Evolutionary conservation across 2,797 vertebrate genomes (phyloP), one percentile per base, ranked within the genome.

Genomic region (Pseudotriccus pelzelni): DNA sequence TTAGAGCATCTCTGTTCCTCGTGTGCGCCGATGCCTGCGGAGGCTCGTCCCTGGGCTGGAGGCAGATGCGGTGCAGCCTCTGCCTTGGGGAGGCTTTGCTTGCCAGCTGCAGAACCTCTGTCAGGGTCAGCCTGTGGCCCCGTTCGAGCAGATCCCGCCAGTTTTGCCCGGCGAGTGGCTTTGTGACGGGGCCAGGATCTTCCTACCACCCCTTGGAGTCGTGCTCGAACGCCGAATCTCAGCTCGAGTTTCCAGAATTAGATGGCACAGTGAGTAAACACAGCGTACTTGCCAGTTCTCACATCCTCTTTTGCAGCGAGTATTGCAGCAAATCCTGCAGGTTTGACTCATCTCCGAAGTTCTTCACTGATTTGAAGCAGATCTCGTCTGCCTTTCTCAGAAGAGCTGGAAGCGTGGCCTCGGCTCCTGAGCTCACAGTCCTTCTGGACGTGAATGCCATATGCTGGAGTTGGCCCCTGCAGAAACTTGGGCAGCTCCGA

Each of bases 241-340:
- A 70, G 93, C 94, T 93, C 24, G 3, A 8, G 70, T 72, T 90
- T 95, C 89, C 90, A 84, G 83, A 95, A 90, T 93, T 96, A 93
- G 93, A 89, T 90, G 92, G 82, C 88, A 72, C 93, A 89, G 89
- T 93, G 94, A 95, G 94, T 94, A 93, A 93, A 93, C 87, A 93
- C 56, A 80, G 89, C 44, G 88, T 91, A 75, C 92, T 94, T 92
- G 94, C 91, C 94, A 95, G 93, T 95, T 95, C 96, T 96, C 96
- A 96, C 95, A 96, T 97, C 95, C 94, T 94, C 93, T 97, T 95
- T 94, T 96, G 93, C 94, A 94, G 91, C 56, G n/a, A 91, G 67
- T 95, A 88, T 96, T 96, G 95, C 87, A 93, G 96, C 93, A 96
- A 94, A 91, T 94, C 96, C 94, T 96, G 96, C 91, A 96, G 91